Conservation (phyloP, 2,888 invertebrate genomes). For the Monochamus alternatus region DNA sequence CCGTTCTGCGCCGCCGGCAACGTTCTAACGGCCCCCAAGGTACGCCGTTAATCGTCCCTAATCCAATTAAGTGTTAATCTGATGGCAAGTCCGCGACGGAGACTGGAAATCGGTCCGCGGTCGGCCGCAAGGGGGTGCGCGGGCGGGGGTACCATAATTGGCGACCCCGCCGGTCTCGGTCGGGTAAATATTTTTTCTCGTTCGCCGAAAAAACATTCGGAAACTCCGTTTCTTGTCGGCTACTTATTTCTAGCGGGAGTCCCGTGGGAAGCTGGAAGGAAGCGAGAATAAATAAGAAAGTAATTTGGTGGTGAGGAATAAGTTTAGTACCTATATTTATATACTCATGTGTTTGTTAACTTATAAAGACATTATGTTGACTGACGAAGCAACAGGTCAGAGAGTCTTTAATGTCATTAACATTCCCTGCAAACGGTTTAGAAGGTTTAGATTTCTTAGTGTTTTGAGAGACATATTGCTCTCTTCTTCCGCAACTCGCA, state of each 20-base stretch:
- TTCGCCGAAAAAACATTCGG: not conserved
- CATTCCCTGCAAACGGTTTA: too few relatives aligned
- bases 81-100: constrained; percentile 42
- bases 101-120: constrained; percentile 16
- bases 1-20: constrained; percentile 15
- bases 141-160: constrained; percentile 14
- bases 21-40: constrained; percentile 33
- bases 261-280: not conserved
- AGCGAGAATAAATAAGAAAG: too few relatives aligned
- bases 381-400: too few relatives aligned
- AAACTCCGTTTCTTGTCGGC: not conserved
- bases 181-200: constrained; percentile 11
- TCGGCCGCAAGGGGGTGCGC: not conserved
- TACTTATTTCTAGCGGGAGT: not conserved
- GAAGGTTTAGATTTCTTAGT: too few relatives aligned
- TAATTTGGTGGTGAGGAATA: too few relatives aligned
- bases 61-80: constrained; percentile 54
- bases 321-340: too few relatives aligned
- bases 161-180: constrained; percentile 1
- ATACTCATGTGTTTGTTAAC: too few relatives aligned
- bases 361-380: too few relatives aligned
- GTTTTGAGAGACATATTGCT: too few relatives aligned
- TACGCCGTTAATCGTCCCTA: constrained; percentile 51
- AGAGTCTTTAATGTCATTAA: too few relatives aligned
- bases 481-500: too few relatives aligned